A percentile compares a stretch with the other conserved stretches of the same genome.
Conservation (phyloP, 30 jellyfish, hydroid and myxozoan species). For the Chrysaora quinquecirrha region DNA sequence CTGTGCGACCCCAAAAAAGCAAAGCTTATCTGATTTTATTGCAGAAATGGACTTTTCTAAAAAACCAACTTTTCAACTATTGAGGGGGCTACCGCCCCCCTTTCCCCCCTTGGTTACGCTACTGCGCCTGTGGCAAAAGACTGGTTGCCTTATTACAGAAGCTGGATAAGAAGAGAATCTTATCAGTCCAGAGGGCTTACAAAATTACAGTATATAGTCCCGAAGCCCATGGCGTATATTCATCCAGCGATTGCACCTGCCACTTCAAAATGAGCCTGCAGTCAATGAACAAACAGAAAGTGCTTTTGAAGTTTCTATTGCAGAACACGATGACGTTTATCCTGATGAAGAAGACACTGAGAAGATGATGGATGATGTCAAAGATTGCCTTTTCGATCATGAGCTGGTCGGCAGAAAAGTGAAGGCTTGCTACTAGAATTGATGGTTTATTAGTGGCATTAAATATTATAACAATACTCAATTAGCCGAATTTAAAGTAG, state of each 20-base stretch:
- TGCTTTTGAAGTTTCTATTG: not conserved
- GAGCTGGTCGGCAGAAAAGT: slow-evolving; percentile 7
- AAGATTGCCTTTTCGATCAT: slow-evolving; percentile 15
- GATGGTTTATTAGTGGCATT: not conserved
- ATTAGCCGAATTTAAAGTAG: no score
- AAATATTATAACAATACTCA: slow-evolving; percentile 2
- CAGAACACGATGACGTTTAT: not conserved
- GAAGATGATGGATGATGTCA: not conserved
- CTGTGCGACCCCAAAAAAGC: no score
- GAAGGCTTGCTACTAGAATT: not conserved
- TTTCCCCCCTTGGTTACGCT: no score
- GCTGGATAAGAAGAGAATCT: slow-evolving; percentile 67
- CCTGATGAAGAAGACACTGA: not conserved
- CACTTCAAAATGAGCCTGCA: not conserved
- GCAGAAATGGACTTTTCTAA: no score
- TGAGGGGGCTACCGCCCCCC: no score
- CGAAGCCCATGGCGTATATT: not conserved
- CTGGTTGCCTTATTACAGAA: slow-evolving; percentile 78
- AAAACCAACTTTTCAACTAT: no score
- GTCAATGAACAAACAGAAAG: not conserved
- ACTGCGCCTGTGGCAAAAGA: slow-evolving; percentile 56
- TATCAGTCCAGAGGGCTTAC: slow-evolving; percentile 60
- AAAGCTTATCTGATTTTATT: no score
- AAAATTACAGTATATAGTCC: slow-evolving; percentile 38
- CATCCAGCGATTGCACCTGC: slow-evolving; percentile 8